A percentile compares a stretch with the other conserved stretches of the same genome.
phyloP scores from a whole-genome alignment of 2,113 vertebrate species.

The Peromyscus leucopus region DNA sequence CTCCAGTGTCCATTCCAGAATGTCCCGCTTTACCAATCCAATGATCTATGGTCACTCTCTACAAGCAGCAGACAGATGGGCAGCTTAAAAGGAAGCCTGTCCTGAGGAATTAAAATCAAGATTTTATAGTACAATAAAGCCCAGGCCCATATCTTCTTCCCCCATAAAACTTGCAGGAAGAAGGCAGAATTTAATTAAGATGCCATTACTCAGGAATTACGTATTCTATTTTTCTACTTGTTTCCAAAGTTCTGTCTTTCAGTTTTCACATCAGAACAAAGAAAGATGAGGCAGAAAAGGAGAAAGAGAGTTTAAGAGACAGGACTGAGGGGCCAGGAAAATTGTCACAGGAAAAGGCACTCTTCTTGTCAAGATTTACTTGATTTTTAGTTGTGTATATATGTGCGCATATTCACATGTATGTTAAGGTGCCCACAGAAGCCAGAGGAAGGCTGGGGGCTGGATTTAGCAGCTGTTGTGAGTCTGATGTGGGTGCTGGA shows the following conservation, averaged over 20 bases:
- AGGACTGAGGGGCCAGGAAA: too few species aligned
- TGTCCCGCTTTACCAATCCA: neutral
- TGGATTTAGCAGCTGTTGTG: neutral
- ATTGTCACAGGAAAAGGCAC: neutral
- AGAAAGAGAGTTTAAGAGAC: neutral
- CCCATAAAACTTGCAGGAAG: conserved; percentile 71
- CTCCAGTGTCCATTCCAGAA: neutral
- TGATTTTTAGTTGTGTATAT: neutral
- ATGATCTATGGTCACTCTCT: conserved; percentile 9
- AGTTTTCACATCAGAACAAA: conserved; percentile 61
- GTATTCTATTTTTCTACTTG: conserved; percentile 70
- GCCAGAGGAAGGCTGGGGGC: neutral
- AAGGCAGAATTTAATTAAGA: conserved; percentile 76
- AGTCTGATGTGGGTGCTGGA: neutral
- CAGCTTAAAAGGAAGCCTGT: conserved; percentile 53
- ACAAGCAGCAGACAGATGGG: conserved; percentile 45
- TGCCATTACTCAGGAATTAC: conserved; percentile 67
- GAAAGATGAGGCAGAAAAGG: neutral
- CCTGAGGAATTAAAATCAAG: conserved; percentile 62
- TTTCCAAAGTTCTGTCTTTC: conserved; percentile 57
- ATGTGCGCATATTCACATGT: neutral
- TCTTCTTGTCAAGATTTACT: neutral
- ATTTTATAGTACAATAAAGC: conserved; percentile 74
- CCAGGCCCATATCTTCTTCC: conserved; percentile 68
- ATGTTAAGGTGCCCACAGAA: neutral